Percentiles rank a stretch among this genome's conserved stretches.
These are phyloP conservation scores for Hydrozoanthus tunicans DNA, from an alignment of 64 coral and sea anemone genomes.

Conservation along the genomic window DNA sequence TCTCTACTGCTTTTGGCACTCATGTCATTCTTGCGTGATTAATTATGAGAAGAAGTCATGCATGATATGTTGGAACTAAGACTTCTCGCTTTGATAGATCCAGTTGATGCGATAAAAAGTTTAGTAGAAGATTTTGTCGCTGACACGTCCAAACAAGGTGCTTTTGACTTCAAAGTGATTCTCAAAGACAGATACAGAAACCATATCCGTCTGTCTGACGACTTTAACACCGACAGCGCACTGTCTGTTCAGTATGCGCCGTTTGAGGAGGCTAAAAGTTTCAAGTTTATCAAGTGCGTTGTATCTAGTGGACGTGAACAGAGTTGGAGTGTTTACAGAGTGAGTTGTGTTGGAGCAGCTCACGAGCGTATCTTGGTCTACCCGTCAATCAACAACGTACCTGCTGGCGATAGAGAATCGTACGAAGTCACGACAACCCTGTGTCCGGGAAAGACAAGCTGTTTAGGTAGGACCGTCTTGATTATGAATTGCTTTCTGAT, in stretches of 20 bases:
- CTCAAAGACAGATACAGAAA: conserved; percentile 69
- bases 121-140: conserved; percentile 41
- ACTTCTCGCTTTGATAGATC: conserved; percentile 37
- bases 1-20: too few relatives aligned
- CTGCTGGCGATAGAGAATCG: conserved; percentile 41
- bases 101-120: conserved; percentile 69
- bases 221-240: background rate
- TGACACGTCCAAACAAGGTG: conserved; percentile 49
- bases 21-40: too few relatives aligned
- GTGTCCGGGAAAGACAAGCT: conserved; percentile 70
- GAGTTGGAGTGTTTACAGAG: conserved; percentile 36
- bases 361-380: conserved; percentile 67
- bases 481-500: too few relatives aligned
- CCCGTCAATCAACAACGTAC: conserved; percentile 77
- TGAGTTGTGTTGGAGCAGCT: conserved; percentile 52
- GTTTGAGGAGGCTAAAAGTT: background rate
- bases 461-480: conserved; percentile 33
- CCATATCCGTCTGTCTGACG: background rate
- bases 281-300: conserved; percentile 61
- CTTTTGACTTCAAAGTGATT: conserved; percentile 64
- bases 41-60: too few relatives aligned
- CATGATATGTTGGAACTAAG: too few relatives aligned
- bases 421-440: conserved; percentile 70
- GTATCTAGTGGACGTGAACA: background rate
- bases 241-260: conserved; percentile 72